Percentiles rank a stretch among this genome's conserved stretches.
phyloP scores from a whole-genome alignment of 2,888 invertebrate species.

The Cheiracanthium punctorium region DNA sequence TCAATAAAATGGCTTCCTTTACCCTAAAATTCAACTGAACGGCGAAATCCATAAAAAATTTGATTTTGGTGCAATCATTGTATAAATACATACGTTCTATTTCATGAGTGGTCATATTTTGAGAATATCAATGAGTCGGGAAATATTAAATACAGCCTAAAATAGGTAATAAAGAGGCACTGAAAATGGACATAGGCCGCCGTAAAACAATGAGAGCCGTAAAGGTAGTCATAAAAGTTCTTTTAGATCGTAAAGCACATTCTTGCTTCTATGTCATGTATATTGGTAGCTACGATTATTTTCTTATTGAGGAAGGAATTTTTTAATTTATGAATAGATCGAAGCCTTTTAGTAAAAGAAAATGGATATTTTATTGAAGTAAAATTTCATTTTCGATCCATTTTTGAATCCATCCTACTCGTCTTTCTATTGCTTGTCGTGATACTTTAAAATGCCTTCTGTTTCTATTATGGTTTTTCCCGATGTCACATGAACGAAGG shows the following conservation, averaged over 20 bases:
- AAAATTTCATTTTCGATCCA: no score
- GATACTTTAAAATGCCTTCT: no score
- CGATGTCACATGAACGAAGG: no score
- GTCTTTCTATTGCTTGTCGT: no score
- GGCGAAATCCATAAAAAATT: background rate
- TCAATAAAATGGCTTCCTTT: no score
- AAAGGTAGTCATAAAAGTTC: conserved; percentile 50
- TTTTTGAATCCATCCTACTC: no score
- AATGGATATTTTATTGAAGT: no score
- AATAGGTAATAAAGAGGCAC: conserved; percentile 37
- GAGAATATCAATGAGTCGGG: conserved; percentile 1
- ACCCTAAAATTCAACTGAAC: no score
- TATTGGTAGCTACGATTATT: conserved; percentile 45
- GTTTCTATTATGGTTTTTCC: no score
- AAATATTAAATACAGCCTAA: conserved; percentile 59
- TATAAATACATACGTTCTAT: background rate
- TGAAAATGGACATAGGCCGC: conserved; percentile 60
- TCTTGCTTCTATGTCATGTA: conserved; percentile 31
- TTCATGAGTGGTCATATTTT: conserved; percentile 1
- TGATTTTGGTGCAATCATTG: background rate
- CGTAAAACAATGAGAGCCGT: conserved; percentile 57
- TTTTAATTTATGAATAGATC: conserved; percentile 50
- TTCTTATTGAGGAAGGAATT: conserved; percentile 27
- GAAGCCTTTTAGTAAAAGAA: no score
- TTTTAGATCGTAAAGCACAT: conserved; percentile 44